Evolutionary conservation across 2,797 vertebrate species (phyloP).

Genomic region (Leucoraja ocellata): DNA sequence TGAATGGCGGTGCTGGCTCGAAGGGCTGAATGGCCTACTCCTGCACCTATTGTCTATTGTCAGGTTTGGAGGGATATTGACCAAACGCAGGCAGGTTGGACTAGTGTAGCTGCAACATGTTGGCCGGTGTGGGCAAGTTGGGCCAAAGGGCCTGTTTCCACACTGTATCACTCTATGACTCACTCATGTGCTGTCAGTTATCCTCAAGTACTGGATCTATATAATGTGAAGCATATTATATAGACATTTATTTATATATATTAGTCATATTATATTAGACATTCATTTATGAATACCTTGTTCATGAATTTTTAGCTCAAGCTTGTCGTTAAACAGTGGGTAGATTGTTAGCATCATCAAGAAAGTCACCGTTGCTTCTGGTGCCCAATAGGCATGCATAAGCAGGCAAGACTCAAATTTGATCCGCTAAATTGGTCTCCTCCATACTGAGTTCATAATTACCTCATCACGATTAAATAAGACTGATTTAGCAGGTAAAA

Average conservation of each 20-base stretch:
- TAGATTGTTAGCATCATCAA: neutral
- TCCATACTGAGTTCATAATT: neutral
- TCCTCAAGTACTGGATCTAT: neutral
- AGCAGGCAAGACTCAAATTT: neutral
- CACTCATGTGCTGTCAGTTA: neutral
- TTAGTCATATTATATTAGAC: too few species aligned
- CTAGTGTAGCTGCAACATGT: too few species aligned
- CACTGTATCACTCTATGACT: neutral
- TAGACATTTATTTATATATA: neutral
- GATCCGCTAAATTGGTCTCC: neutral
- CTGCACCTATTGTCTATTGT: too few species aligned
- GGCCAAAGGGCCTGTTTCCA: too few species aligned
- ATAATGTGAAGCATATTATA: neutral
- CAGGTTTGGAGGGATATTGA: too few species aligned
- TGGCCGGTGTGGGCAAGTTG: too few species aligned
- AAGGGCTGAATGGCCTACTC: too few species aligned
- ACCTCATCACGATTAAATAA: neutral
- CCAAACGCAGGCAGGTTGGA: too few species aligned
- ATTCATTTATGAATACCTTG: too few species aligned
- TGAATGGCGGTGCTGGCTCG: too few species aligned
- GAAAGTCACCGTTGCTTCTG: neutral
- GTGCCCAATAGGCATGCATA: neutral
- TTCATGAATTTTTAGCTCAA: neutral
- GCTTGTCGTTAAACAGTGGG: neutral
- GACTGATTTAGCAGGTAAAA: neutral